Evolutionary conservation across 2,113 vertebrate genomes (phyloP).

Genomic region (Canis aureus): DNA sequence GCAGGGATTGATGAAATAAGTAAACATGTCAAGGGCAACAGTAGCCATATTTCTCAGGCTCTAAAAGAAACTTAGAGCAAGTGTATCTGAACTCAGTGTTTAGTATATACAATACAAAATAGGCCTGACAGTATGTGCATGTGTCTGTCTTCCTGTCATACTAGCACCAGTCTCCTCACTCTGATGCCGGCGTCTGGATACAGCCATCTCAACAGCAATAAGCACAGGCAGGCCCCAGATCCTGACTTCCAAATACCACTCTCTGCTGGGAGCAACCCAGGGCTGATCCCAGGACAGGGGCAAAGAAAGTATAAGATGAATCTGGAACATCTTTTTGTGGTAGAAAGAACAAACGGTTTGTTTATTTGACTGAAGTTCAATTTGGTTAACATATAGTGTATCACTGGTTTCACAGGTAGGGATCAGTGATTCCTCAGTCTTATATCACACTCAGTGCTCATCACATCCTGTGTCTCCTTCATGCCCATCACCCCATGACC

Average conservation of each 20-base stretch:
- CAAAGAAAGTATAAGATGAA: neutral
- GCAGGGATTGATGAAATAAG: neutral
- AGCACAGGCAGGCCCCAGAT: neutral
- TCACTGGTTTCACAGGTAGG: neutral
- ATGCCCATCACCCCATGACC: neutral
- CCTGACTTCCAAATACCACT: neutral
- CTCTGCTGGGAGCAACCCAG: neutral
- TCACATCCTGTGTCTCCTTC: neutral
- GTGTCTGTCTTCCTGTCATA: no score
- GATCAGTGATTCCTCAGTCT: neutral
- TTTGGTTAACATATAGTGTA: neutral
- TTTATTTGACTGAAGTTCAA: neutral
- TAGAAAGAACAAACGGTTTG: neutral
- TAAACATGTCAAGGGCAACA: rapidly evolving
- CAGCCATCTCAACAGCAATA: rapidly evolving
- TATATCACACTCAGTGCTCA: neutral
- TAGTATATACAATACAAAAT: neutral
- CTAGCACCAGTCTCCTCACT: neutral
- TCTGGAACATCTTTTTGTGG: neutral
- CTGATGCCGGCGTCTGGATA: neutral
- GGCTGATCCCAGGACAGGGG: no score
- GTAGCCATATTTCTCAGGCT: neutral
- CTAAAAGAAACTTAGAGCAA: neutral
- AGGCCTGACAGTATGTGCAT: no score
- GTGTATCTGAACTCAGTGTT: neutral